These are phyloP conservation scores for Trachelipus rathkii DNA, from an alignment of 1,140 invertebrate species.

Conservation along the genomic window DNA sequence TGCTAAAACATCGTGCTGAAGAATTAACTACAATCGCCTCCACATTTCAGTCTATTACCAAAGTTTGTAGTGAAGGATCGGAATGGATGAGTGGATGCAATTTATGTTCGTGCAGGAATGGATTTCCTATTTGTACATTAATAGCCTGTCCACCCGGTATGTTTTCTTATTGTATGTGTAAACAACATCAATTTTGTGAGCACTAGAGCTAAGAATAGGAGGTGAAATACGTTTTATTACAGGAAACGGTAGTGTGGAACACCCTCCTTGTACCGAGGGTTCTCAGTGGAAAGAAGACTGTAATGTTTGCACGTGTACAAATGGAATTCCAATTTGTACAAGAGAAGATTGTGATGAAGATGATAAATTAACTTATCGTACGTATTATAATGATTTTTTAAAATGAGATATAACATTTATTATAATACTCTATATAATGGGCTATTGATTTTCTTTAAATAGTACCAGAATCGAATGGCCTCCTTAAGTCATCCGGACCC, in stretches of 20 bases:
- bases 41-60: no score
- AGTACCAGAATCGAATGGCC: no score
- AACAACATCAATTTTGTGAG: neutral
- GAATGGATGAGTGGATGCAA: conserved; percentile 25
- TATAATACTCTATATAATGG: no score
- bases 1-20: conserved; percentile 12
- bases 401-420: no score
- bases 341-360: neutral
- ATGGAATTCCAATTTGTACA: neutral
- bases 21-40: neutral
- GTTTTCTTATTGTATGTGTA: neutral
- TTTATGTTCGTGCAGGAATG: conserved; percentile 11
- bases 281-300: conserved; percentile 29
- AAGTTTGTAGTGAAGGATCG: conserved; percentile 19
- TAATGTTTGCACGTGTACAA: conserved; percentile 21
- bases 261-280: neutral
- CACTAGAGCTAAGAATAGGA: no score
- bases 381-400: no score
- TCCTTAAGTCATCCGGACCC: no score
- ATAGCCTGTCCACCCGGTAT: conserved; percentile 12
- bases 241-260: no score
- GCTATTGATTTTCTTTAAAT: no score
- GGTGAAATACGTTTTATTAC: no score
- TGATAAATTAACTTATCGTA: no score
- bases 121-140: conserved; percentile 9